Percentiles rank a stretch among this genome's conserved stretches.
Evolutionary conservation across 92 coral and sea anemone genomes (phyloP).

Genomic region (Isaurus tuberculatus): DNA sequence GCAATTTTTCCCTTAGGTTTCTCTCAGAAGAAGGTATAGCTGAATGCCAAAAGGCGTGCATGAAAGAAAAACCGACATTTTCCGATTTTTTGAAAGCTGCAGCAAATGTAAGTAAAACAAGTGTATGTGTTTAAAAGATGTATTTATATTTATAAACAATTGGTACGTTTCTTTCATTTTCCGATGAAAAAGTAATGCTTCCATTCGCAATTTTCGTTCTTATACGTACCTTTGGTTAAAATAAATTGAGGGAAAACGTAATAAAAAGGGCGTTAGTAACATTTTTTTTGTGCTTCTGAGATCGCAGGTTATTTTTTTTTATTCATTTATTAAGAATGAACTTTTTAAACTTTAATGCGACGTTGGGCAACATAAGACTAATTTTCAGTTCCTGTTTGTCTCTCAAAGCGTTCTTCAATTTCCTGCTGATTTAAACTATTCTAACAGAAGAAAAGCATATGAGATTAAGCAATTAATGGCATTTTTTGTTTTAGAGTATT

Average conservation of each 20-base stretch:
- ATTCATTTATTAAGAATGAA: constrained; percentile 92
- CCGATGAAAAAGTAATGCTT: background rate
- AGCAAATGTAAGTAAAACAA: constrained; percentile 80
- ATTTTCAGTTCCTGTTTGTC: constrained; percentile 55
- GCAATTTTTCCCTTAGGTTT: constrained; percentile 68
- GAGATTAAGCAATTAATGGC: background rate
- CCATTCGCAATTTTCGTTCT: background rate
- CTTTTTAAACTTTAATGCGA: constrained; percentile 86
- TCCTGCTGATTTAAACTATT: constrained; percentile 10
- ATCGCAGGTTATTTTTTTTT: constrained; percentile 67
- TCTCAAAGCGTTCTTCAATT: constrained; percentile 15
- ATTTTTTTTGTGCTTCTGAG: constrained; percentile 36
- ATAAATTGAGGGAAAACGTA: background rate
- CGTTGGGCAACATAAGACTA: constrained; percentile 45
- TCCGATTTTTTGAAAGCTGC: constrained; percentile 89
- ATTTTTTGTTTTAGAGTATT: constrained; percentile 1
- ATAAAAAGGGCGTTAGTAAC: constrained; percentile 39
- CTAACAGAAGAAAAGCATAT: background rate
- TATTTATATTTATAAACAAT: constrained; percentile 30
- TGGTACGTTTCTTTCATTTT: background rate
- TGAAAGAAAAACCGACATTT: constrained; percentile 78
- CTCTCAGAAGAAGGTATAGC: constrained; percentile 95
- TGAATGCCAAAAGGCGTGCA: constrained; percentile 87
- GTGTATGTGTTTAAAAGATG: background rate
- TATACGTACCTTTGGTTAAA: background rate